These are phyloP conservation scores for Mamestra brassicae DNA, from an alignment of 2,888 invertebrate species.

Conservation along the genomic window DNA sequence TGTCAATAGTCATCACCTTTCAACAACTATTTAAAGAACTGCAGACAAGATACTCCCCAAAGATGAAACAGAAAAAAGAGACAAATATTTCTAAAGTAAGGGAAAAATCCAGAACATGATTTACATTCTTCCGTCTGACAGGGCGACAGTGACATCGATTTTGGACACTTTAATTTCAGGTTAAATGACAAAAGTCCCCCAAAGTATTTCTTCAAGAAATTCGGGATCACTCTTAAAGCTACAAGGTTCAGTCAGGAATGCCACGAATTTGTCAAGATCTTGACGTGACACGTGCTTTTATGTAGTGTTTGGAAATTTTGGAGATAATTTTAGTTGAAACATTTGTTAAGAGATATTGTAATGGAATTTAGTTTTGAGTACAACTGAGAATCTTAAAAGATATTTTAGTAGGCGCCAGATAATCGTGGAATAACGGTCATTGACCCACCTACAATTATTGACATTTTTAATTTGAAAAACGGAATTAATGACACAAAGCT, in stretches of 20 bases:
- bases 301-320: constrained; percentile 50
- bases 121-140: constrained; percentile 74
- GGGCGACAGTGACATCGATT: constrained; percentile 85
- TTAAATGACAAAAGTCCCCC: constrained; percentile 83
- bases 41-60: constrained; percentile 32
- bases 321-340: constrained; percentile 40
- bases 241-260: constrained; percentile 71
- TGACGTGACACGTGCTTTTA: constrained; percentile 75
- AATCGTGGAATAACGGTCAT: too few species aligned
- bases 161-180: constrained; percentile 90
- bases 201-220: constrained; percentile 80
- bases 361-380: not conserved
- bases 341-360: constrained; percentile 29
- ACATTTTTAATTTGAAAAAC: too few species aligned
- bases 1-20: constrained; percentile 73
- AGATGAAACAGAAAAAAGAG: constrained; percentile 33
- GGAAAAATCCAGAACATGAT: constrained; percentile 81
- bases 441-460: too few species aligned
- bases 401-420: too few species aligned
- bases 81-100: constrained; percentile 57
- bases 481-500: too few species aligned
- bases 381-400: not conserved
- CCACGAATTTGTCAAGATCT: constrained; percentile 74
- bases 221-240: constrained; percentile 66
- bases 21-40: constrained; percentile 66